phyloP scores from a whole-genome alignment of 2,888 invertebrate genomes.

The Dorcus hopei region DNA sequence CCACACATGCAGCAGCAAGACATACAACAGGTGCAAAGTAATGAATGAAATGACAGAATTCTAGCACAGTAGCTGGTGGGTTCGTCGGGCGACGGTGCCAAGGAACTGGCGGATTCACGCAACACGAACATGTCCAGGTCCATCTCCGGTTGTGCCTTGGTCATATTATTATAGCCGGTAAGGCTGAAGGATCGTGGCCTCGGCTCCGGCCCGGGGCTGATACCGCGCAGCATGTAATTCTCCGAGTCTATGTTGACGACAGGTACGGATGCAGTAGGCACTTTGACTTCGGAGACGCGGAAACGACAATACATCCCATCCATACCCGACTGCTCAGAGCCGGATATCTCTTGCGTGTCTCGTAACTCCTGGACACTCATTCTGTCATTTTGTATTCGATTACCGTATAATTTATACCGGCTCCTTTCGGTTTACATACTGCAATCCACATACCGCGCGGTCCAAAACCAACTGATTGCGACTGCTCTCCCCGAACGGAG shows the following conservation, averaged over 20 bases:
- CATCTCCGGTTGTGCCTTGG: conserved; percentile 26
- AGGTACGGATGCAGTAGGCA: conserved; percentile 33
- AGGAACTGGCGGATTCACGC: conserved; percentile 40
- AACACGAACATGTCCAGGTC: conserved; percentile 47
- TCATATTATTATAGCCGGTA: conserved; percentile 21
- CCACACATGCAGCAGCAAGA: conserved; percentile 62
- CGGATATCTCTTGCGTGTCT: conserved; percentile 29
- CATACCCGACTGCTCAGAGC: conserved; percentile 27
- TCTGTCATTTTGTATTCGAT: conserved; percentile 44
- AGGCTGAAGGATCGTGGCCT: conserved; percentile 32
- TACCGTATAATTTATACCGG: conserved; percentile 21
- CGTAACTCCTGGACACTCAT: conserved; percentile 40
- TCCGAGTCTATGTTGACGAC: conserved; percentile 52
- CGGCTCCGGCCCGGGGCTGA: conserved; percentile 37
- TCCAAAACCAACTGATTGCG: conserved; percentile 23
- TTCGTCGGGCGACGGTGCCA: conserved; percentile 26
- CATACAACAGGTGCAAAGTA: conserved; percentile 50
- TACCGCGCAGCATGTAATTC: conserved; percentile 54
- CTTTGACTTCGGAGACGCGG: conserved; percentile 20
- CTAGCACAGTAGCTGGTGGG: conserved; percentile 46
- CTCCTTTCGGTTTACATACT: conserved; percentile 6
- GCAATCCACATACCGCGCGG: conserved; percentile 5
- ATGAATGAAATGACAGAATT: conserved; percentile 49
- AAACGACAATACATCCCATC: conserved; percentile 32
- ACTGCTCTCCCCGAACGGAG: conserved; percentile 25